These are phyloP conservation scores for Acipenser transmontanus DNA, from an alignment of 2,797 vertebrate genomes.

Conservation along the genomic window DNA sequence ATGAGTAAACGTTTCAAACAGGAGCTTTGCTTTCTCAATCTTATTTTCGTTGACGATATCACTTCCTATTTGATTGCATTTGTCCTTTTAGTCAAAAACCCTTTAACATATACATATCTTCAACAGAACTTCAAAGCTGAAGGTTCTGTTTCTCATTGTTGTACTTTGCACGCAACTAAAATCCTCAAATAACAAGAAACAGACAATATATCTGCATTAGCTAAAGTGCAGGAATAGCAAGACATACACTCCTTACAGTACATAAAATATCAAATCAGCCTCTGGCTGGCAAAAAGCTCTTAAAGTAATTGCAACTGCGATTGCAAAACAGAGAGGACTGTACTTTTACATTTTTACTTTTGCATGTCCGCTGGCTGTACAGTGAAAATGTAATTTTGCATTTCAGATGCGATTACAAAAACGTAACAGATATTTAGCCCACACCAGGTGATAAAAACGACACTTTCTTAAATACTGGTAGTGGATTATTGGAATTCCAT, in stretches of 20 bases:
- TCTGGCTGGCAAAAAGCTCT: conserved; percentile 42
- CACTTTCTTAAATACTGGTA: too few relatives aligned
- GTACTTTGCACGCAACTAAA: conserved; percentile 37
- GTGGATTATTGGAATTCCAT: too few relatives aligned
- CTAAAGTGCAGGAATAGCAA: conserved; percentile 30
- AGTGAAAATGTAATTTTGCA: too few relatives aligned
- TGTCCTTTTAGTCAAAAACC: conserved; percentile 31
- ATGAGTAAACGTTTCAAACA: conserved; percentile 1
- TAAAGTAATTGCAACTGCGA: conserved; percentile 22
- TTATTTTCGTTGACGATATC: background rate
- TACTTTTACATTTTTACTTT: too few relatives aligned
- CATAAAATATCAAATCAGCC: conserved; percentile 43
- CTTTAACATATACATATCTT: conserved; percentile 38
- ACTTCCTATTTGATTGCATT: background rate
- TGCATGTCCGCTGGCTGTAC: too few relatives aligned
- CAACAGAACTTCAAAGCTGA: conserved; percentile 43
- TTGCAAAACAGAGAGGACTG: too few relatives aligned
- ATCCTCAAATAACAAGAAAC: conserved; percentile 45
- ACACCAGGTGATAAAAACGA: too few relatives aligned
- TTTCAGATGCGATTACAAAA: too few relatives aligned
- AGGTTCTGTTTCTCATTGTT: conserved; percentile 28
- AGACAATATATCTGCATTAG: conserved; percentile 38
- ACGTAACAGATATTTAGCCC: too few relatives aligned
- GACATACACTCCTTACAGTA: conserved; percentile 24
- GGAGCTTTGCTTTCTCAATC: background rate